Evolutionary conservation across 2,888 invertebrate genomes (phyloP).

Genomic region (Callosobruchus maculatus): DNA sequence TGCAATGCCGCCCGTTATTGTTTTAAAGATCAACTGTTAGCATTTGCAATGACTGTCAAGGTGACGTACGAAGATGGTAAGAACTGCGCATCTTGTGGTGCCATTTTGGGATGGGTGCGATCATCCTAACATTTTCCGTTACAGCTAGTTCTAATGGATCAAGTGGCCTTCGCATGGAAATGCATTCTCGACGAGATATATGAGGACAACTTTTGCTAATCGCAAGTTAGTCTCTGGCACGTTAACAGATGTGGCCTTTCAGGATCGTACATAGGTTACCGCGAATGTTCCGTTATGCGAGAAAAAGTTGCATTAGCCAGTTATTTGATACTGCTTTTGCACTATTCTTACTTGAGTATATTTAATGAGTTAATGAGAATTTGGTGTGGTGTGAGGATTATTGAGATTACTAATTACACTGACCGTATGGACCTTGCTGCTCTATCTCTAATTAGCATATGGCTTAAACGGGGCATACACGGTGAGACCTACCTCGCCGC

Average conservation of each 20-base stretch:
- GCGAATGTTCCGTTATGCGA: not conserved
- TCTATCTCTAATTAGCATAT: no score
- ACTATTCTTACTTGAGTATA: no score
- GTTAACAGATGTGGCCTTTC: not conserved
- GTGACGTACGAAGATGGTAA: not conserved
- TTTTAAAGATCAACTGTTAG: not conserved
- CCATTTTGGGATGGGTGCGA: not conserved
- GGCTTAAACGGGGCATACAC: no score
- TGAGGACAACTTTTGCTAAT: not conserved
- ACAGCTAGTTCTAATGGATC: not conserved
- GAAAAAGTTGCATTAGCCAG: not conserved
- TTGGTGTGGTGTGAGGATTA: no score
- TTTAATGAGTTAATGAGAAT: no score
- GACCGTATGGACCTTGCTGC: no score
- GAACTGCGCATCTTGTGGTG: not conserved
- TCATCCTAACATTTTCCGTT: not conserved
- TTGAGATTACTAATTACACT: no score
- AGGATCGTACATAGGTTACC: not conserved
- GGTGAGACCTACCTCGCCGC: no score
- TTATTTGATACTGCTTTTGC: no score
- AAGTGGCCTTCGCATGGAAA: not conserved
- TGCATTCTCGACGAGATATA: not conserved
- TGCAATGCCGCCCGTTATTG: not conserved
- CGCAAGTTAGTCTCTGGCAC: not conserved
- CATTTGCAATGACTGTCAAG: not conserved